A percentile compares a stretch with the other conserved stretches of the same genome.
Evolutionary conservation across 2,888 invertebrate genomes (phyloP).

Genomic region (Autographa gamma): DNA sequence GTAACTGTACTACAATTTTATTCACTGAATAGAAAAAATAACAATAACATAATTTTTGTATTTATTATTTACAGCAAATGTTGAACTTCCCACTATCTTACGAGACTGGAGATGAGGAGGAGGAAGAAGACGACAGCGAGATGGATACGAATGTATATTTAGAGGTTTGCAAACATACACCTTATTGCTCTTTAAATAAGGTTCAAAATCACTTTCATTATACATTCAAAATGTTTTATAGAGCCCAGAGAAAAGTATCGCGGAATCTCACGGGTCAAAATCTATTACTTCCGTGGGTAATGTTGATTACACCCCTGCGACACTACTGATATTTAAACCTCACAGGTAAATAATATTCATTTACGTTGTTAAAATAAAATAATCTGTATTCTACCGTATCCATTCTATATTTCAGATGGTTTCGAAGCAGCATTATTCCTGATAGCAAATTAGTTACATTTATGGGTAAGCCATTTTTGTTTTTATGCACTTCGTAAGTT

Average conservation of each 20-base stretch:
- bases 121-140: constrained; percentile 65
- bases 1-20: constrained; percentile 57
- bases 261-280: constrained; percentile 81
- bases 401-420: constrained; percentile 75
- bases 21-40: not conserved
- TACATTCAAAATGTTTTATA: constrained; percentile 43
- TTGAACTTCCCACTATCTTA: constrained; percentile 69
- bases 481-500: constrained; percentile 9
- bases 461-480: constrained; percentile 70
- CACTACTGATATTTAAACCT: constrained; percentile 74
- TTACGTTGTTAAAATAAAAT: not conserved
- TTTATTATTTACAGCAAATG: constrained; percentile 12
- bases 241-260: constrained; percentile 80
- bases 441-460: constrained; percentile 78
- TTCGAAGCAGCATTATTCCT: constrained; percentile 82
- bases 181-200: not conserved
- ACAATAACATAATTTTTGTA: not conserved
- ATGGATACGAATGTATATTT: constrained; percentile 61
- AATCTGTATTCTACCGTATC: not conserved
- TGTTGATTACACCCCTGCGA: constrained; percentile 70
- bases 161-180: constrained; percentile 62
- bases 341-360: constrained; percentile 69
- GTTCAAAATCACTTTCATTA: not conserved
- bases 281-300: constrained; percentile 78
- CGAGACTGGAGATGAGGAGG: constrained; percentile 76